Conservation (phyloP, 2,888 invertebrate species). For the Siphlonurus alternatus region DNA sequence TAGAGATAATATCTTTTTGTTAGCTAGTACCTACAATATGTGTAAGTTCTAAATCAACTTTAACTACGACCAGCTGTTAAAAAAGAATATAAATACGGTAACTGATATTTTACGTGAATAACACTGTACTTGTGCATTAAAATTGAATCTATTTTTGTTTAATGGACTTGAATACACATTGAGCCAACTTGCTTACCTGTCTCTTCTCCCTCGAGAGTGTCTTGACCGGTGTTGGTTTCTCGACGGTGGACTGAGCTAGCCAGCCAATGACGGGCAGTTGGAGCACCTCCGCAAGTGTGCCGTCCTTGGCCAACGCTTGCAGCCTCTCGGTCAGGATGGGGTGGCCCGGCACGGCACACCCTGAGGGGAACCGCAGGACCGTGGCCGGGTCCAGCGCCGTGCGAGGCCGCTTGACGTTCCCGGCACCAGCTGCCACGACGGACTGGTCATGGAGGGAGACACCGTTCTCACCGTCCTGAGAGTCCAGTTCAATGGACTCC, state of each 20-base stretch:
- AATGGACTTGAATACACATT: too few species aligned
- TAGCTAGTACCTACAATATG: too few species aligned
- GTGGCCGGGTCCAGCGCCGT: not conserved
- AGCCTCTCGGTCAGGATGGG: conserved; percentile 46
- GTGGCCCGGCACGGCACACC: conserved; percentile 22
- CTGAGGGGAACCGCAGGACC: not conserved
- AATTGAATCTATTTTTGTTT: too few species aligned
- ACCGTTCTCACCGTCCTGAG: conserved; percentile 26
- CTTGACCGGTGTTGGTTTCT: conserved; percentile 10
- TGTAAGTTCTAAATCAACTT: too few species aligned
- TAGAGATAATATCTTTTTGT: too few species aligned
- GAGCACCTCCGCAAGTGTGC: conserved; percentile 48
- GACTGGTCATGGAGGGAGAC: conserved; percentile 25
- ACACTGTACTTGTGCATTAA: too few species aligned
- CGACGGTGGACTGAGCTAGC: conserved; percentile 39
- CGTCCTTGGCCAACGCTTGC: conserved; percentile 50
- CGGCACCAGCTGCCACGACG: conserved; percentile 34
- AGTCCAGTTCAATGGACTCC: conserved; percentile 35
- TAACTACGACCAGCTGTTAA: too few species aligned
- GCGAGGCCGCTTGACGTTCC: conserved; percentile 24
- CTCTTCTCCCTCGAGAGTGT: conserved; percentile 22
- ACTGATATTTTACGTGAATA: too few species aligned
- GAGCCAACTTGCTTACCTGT: too few species aligned
- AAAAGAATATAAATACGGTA: too few species aligned
- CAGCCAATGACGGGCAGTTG: conserved; percentile 54